phyloP scores from a whole-genome alignment of 2,113 vertebrate species.

The Illadopsis cleaveri region DNA sequence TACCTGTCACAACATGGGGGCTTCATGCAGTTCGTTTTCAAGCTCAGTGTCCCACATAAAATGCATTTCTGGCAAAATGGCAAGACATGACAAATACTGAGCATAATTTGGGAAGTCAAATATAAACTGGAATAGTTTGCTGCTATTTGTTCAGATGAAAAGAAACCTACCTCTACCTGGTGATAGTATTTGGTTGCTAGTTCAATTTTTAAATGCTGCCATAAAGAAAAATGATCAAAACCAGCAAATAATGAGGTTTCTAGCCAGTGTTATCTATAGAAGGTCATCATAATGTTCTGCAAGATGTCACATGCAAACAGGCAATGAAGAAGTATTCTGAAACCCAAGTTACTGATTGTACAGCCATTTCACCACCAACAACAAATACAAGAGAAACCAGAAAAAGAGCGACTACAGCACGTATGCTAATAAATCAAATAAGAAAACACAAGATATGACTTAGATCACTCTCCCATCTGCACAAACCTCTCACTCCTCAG shows the following conservation, averaged over 20 bases:
- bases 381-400: neutral
- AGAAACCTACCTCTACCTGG: neutral
- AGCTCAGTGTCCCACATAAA: neutral
- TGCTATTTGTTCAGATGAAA: neutral
- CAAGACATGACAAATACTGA: constrained; percentile 42
- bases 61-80: neutral
- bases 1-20: accelerated
- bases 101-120: constrained; percentile 46
- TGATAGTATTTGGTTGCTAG: neutral
- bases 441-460: neutral
- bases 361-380: neutral
- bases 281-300: neutral
- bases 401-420: neutral
- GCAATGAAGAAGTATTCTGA: neutral
- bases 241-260: neutral
- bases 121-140: constrained; percentile 36
- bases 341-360: neutral
- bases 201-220: neutral
- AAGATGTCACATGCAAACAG: neutral
- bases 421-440: neutral
- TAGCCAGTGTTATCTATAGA: neutral
- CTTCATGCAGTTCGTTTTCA: accelerated
- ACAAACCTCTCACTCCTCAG: neutral
- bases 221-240: neutral
- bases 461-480: neutral